Percentiles rank a stretch among this genome's conserved stretches.
These are phyloP conservation scores for Bombus affinis DNA, from an alignment of 1,140 invertebrate species.

Conservation along the genomic window DNA sequence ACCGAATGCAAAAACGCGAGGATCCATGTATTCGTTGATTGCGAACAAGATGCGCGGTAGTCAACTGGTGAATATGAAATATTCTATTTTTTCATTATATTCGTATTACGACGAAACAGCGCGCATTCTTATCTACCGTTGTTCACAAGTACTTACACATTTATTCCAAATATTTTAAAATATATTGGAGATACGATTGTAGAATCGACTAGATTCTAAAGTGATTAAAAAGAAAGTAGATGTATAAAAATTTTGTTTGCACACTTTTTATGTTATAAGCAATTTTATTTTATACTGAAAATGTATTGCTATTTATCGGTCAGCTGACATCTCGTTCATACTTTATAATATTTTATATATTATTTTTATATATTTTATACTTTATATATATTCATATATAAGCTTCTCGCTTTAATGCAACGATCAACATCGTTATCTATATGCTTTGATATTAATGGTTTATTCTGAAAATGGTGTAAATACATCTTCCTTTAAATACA, in stretches of 20 bases:
- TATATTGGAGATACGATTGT: not conserved
- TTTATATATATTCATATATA: no score
- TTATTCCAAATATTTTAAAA: not conserved
- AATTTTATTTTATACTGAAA: no score
- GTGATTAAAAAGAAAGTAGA: not conserved
- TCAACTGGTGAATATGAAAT: conserved; percentile 83
- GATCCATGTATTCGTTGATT: conserved; percentile 86
- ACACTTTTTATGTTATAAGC: no score
- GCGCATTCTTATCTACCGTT: not conserved
- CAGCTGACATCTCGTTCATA: not conserved
- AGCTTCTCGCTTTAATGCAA: not conserved
- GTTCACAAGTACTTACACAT: no score
- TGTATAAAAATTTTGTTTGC: not conserved
- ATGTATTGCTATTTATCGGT: no score
- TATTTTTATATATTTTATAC: no score
- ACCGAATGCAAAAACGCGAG: conserved; percentile 80
- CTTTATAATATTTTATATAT: no score
- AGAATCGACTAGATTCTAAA: not conserved
- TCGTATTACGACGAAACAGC: not conserved
- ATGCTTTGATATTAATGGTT: not conserved
- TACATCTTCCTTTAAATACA: no score
- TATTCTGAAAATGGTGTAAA: no score
- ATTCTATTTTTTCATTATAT: not conserved
- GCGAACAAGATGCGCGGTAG: conserved; percentile 84
- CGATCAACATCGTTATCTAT: not conserved